phyloP scores from a whole-genome alignment of 2,888 invertebrate species.

The Sinotaia quadrata region DNA sequence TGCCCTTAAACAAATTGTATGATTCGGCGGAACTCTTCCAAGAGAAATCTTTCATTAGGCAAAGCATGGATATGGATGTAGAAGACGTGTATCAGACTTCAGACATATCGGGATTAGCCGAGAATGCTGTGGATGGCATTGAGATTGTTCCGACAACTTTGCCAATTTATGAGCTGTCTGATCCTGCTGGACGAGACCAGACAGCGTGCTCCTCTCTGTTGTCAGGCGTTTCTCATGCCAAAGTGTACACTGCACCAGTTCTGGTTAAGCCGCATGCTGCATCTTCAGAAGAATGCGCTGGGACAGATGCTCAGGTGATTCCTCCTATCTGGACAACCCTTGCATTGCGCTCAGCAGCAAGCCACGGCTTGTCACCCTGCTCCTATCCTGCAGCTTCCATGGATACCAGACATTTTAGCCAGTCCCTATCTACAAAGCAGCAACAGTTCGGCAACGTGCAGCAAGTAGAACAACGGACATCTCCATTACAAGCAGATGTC shows the following conservation, averaged over 20 bases:
- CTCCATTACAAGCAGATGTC: background rate
- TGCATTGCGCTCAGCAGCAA: slow-evolving; percentile 12
- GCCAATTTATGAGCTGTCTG: background rate
- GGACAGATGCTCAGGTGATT: background rate
- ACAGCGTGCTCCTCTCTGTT: background rate
- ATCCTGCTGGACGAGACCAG: slow-evolving; percentile 10
- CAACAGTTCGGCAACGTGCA: background rate
- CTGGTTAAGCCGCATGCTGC: slow-evolving; percentile 1
- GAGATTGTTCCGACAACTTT: background rate
- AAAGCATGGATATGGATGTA: background rate
- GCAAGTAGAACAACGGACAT: background rate
- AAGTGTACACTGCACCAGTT: background rate
- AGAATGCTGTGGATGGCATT: background rate
- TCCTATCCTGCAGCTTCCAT: background rate
- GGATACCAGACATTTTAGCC: background rate
- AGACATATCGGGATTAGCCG: background rate
- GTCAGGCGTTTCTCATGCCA: background rate
- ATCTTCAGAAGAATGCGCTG: too few relatives aligned
- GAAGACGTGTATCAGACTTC: background rate
- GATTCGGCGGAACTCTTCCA: too few relatives aligned
- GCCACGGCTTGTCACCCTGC: background rate
- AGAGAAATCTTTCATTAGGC: background rate
- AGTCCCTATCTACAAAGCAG: background rate
- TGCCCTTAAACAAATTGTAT: too few relatives aligned
- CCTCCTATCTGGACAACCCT: slow-evolving; percentile 25